A percentile compares a stretch with the other conserved stretches of the same genome.
Conservation (phyloP, 2,797 vertebrate genomes). For the Pangasius macronema region DNA sequence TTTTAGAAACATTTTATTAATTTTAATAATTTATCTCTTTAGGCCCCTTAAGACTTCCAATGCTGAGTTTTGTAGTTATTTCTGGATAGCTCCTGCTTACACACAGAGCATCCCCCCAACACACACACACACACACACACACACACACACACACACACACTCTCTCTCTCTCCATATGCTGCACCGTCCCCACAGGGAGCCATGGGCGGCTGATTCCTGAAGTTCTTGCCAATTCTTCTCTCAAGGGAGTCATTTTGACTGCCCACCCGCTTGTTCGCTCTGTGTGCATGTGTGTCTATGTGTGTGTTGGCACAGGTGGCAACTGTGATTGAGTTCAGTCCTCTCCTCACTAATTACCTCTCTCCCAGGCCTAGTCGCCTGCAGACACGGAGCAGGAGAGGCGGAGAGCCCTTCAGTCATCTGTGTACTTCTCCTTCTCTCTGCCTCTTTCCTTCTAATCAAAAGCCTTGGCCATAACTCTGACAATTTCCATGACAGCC, state of each 20-base stretch:
- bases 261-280: constrained; percentile 54
- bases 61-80: background rate
- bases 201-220: constrained; percentile 53
- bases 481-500: constrained; percentile 60
- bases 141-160: constrained; percentile 21
- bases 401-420: constrained; percentile 24
- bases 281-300: constrained; percentile 43
- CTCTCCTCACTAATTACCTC: constrained; percentile 57
- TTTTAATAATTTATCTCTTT: constrained; percentile 7
- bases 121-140: constrained; percentile 21
- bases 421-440: background rate
- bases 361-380: constrained; percentile 51
- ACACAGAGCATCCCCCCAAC: constrained; percentile 3
- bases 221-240: constrained; percentile 47
- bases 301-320: constrained; percentile 44
- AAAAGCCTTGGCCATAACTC: constrained; percentile 58
- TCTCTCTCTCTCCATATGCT: constrained; percentile 60
- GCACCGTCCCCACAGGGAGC: constrained; percentile 34
- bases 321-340: constrained; percentile 55
- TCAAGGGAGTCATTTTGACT: constrained; percentile 55
- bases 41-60: background rate
- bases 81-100: background rate
- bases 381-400: constrained; percentile 29
- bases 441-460: constrained; percentile 51
- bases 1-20: background rate